Conservation (phyloP, 2,113 vertebrate genomes). For the Plecotus auritus region DNA sequence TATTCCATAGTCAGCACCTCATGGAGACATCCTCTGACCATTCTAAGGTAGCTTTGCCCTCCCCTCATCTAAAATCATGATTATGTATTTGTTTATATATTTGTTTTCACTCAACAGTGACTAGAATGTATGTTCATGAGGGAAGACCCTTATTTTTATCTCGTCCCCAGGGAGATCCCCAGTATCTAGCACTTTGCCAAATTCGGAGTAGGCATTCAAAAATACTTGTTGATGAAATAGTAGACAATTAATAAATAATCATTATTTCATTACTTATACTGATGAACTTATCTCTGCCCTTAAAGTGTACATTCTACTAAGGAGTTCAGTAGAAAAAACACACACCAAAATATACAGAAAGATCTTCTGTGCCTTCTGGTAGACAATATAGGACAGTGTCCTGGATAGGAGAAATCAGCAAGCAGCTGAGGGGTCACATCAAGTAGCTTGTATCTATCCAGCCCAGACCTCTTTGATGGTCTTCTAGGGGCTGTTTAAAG, state of each 20-base stretch:
- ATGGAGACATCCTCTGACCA: not conserved
- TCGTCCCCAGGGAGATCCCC: not conserved
- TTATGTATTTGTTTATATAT: not conserved
- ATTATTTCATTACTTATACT: not conserved
- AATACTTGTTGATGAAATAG: not conserved
- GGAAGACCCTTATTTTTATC: not conserved
- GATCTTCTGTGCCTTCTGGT: not conserved
- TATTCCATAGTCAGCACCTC: not conserved
- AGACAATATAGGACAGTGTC: not conserved
- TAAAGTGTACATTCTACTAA: slow-evolving; percentile 9
- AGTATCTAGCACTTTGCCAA: not conserved
- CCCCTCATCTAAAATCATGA: not conserved
- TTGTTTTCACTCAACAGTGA: not conserved
- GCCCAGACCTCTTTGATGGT: not conserved
- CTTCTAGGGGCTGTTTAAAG: not conserved
- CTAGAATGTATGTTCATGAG: not conserved
- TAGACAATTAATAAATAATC: not conserved
- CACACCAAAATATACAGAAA: not conserved
- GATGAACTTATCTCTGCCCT: not conserved
- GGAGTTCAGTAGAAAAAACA: not conserved
- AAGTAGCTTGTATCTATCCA: not conserved
- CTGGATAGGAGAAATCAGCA: not conserved
- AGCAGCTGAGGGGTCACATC: not conserved
- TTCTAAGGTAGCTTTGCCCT: not conserved
- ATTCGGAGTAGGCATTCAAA: slow-evolving; percentile 2